Evolutionary conservation across 2,797 vertebrate species (phyloP), one percentile per base, ranked within the genome.

Genomic region (Stomatorhinus walkeri): DNA sequence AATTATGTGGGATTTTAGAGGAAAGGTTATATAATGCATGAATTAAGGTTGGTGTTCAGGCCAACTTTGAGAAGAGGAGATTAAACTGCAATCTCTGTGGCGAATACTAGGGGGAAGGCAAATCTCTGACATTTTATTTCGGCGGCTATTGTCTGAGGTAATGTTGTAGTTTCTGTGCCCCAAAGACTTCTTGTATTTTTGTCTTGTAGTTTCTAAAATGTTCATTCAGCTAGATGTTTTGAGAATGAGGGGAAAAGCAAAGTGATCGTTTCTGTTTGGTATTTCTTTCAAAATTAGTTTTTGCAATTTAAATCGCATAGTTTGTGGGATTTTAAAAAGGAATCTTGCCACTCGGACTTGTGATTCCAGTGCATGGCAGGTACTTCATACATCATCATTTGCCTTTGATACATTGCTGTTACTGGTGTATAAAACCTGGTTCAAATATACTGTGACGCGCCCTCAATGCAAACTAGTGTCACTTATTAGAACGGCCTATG

Each of bases 1-100:
- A 86, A 91, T 93, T 91, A 91, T 89, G 88, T 56, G 89, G 90
- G 91, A 90, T 91, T 91, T 86, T 89, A 89, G 87, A 89, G 83
- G 89, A 52, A 88, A 91, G 81, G 88, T 89, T 91, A 40, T 83
- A 89, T 89, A 89, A 88, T 89, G 87, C 88, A 64, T 61, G 88
- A 89, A 90, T 91, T 90, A 91, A 85, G 79, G 68, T 48, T 32
- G 85, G 89, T 92, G 54, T 89, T 90, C 84, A 64, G 83, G 81
- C 83, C 76, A 87, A 87, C 79, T 54, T 32, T 12, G 22, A 88
- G 22, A 59, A 68, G 89, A 90, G 87, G 51, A 88, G 91, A 90
- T 88, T 88, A 86, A 64, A 61, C 68, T 89, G 87, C 90, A 91
- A 90, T 79, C 88, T 89, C 64, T 87, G 89, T 87, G 88, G 88